Evolutionary conservation across 2,113 vertebrate genomes (phyloP), one percentile per base, ranked within the genome.

Genomic region (Nannospalax galili): DNA sequence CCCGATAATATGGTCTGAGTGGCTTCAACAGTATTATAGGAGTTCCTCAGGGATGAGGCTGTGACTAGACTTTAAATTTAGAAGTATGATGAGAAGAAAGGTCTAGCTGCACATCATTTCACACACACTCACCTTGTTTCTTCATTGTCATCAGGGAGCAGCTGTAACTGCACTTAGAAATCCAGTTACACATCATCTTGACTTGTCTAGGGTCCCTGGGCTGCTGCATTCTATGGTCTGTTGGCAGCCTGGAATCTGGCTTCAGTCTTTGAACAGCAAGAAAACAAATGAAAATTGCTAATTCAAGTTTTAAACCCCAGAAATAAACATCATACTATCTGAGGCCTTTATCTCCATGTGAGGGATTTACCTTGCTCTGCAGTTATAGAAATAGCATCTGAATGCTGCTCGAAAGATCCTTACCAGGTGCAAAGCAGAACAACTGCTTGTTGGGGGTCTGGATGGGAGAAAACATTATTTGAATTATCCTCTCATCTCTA

Each of bases 241-340:
- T 65, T 87, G 5, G 58, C 14, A 56, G 37, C 19, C n/a, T 79
- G 24, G 77, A 94, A 91, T 7, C 70, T 90, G 35, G 12, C 28
- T 81, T 73, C 16, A 58, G 26, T 73, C 35, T 77, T 93, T 30
- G n/a, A 95, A 60, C 1, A 84, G 28, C 26, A 85, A 93, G 78
- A 92, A 92, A 94, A 92, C 28, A 97, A 96, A 89, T 73, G 5
- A 65, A 94, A 82, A 9, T 60, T 93, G 87, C 67, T 95, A 86
- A 73, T 91, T 91, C 35, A 95, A 91, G 69, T 79, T 45, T 89
- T 95, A 95, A 95, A 88, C 28, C 20, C 30, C 62, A 85, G 77
- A 58, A 16, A 92, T 78, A 94, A 92, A 87, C 26, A 73, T 20
- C 70, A 91, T 91, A 92, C 74, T 69, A 85, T 60, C 73, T 84